Conservation (phyloP, 2,113 vertebrate genomes). For the Grammomys dolichurus region DNA sequence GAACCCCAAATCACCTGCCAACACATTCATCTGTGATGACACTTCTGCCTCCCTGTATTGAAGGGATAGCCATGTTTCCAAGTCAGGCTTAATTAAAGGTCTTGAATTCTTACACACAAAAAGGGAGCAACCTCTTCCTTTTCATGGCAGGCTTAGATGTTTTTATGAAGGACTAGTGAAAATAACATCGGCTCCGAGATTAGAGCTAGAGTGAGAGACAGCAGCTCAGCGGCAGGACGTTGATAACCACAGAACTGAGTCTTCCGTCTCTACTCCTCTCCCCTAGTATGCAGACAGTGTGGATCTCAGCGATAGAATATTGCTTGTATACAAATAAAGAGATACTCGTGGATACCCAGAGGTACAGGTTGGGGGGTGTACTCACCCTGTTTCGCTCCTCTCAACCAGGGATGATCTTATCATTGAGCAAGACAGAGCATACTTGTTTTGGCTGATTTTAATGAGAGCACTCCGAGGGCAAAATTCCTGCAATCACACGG, state of each 20-base stretch:
- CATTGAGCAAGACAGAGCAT: conserved; percentile 85
- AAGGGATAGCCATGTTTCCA: background rate
- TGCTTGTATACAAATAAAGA: background rate
- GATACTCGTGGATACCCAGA: background rate
- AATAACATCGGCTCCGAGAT: background rate
- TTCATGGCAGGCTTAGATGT: background rate
- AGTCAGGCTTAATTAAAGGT: background rate
- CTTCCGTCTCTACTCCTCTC: background rate
- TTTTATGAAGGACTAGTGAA: background rate
- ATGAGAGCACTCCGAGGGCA: conserved; percentile 87
- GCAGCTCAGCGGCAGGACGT: background rate
- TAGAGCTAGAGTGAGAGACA: background rate
- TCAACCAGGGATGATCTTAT: conserved; percentile 83
- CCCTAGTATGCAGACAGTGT: background rate
- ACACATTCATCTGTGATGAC: background rate
- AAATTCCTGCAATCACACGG: conserved; percentile 86
- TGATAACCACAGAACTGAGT: background rate
- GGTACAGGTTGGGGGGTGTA: conserved; percentile 55
- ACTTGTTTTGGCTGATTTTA: conserved; percentile 90
- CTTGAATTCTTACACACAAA: conserved; percentile 25
- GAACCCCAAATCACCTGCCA: background rate
- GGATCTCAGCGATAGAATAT: background rate
- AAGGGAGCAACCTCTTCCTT: background rate
- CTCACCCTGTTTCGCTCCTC: conserved; percentile 84
- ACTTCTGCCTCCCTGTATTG: rapidly evolving